Percentiles rank a stretch among this genome's conserved stretches.
Evolutionary conservation across 2,797 vertebrate genomes (phyloP).

Genomic region (Danio jaintianensis): DNA sequence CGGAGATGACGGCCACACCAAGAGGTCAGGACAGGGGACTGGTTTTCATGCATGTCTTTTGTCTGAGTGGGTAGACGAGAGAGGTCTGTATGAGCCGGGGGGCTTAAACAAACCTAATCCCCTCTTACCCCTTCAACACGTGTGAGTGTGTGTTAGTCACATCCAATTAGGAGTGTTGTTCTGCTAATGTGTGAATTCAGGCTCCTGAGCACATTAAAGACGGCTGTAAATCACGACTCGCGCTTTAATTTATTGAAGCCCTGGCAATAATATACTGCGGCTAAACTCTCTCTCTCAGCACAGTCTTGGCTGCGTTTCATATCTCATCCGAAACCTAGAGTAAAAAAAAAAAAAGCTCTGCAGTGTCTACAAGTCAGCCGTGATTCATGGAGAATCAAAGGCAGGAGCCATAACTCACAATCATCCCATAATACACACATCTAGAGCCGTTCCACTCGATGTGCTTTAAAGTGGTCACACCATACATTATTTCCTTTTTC

Average conservation of each 20-base stretch:
- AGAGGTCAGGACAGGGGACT: not conserved
- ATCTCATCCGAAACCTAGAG: constrained; percentile 12
- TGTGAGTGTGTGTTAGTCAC: constrained; percentile 11
- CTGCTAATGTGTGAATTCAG: constrained; percentile 22
- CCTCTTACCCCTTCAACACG: not conserved
- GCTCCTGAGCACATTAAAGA: constrained; percentile 9
- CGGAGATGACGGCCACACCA: not conserved
- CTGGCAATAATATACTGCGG: constrained; percentile 21
- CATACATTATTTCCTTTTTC: constrained; percentile 1
- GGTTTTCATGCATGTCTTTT: constrained; percentile 3
- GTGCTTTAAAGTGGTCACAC: not conserved
- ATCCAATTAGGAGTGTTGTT: constrained; percentile 12
- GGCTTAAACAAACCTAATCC: constrained; percentile 13
- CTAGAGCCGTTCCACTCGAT: constrained; percentile 2
- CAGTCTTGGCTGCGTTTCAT: constrained; percentile 32
- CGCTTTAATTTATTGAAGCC: not conserved
- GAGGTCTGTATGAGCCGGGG: constrained; percentile 1
- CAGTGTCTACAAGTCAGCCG: constrained; percentile 21
- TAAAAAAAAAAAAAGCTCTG: constrained; percentile 18
- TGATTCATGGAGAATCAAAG: constrained; percentile 40
- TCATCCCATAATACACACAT: constrained; percentile 29
- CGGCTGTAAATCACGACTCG: constrained; percentile 20
- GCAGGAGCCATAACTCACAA: constrained; percentile 15
- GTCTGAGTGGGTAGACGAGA: constrained; percentile 7
- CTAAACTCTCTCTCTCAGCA: constrained; percentile 18